Conservation (phyloP, 2,113 vertebrate species). For the Hemicordylus capensis region DNA sequence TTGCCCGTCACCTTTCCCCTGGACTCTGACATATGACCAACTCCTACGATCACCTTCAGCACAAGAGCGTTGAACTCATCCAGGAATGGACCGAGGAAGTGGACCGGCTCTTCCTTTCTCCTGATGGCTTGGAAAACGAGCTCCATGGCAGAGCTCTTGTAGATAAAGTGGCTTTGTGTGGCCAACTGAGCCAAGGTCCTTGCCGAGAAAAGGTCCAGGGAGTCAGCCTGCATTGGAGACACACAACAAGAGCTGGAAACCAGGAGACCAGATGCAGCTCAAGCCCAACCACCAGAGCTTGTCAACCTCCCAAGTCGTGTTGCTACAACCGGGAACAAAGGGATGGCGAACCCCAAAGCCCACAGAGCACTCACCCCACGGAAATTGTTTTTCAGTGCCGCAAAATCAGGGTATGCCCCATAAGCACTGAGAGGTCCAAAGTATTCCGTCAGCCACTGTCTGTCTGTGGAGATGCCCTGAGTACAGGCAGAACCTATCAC, state of each 20-base stretch:
- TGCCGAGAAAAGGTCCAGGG: slow-evolving; percentile 31
- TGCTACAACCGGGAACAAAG: background rate
- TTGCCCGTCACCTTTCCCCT: no score
- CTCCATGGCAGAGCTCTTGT: slow-evolving; percentile 8
- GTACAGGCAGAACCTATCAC: slow-evolving; percentile 30
- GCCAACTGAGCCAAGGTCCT: slow-evolving; percentile 23
- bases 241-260: background rate
- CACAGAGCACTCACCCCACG: slow-evolving; percentile 25
- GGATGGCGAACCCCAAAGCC: background rate
- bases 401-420: slow-evolving; percentile 15
- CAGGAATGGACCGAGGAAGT: slow-evolving; percentile 24
- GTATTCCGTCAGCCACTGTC: slow-evolving; percentile 25
- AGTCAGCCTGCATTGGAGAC: background rate
- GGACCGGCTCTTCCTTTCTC: background rate
- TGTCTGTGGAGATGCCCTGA: background rate
- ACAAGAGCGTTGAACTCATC: slow-evolving; percentile 27
- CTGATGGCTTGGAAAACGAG: background rate
- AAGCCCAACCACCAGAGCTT: background rate
- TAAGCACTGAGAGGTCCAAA: slow-evolving; percentile 17
- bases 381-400: slow-evolving; percentile 14
- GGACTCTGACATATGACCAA: no score
- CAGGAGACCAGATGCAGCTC: background rate
- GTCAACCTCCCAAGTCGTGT: background rate
- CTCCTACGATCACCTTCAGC: slow-evolving; percentile 19
- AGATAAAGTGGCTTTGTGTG: background rate